phyloP scores from a whole-genome alignment of 2,888 invertebrate genomes.

The Hyles lineata region DNA sequence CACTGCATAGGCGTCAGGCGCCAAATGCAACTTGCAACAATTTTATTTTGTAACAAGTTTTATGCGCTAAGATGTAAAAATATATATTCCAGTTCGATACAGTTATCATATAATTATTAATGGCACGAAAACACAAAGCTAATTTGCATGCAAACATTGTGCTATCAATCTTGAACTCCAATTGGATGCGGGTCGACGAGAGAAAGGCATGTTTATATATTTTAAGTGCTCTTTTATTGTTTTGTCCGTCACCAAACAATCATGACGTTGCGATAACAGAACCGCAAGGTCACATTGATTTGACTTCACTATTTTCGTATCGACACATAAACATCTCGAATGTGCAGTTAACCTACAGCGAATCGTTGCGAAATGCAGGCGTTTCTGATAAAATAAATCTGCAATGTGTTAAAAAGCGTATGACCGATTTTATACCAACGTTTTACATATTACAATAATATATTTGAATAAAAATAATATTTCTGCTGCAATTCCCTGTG shows the following conservation, averaged over 20 bases:
- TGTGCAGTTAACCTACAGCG: conserved; percentile 14
- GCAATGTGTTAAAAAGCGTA: too few species aligned
- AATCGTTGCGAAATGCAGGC: not conserved
- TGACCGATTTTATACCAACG: too few species aligned
- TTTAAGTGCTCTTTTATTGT: conserved; percentile 15
- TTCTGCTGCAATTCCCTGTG: not conserved
- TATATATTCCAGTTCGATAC: not conserved
- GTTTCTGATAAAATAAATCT: not conserved
- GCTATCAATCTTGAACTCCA: conserved; percentile 33
- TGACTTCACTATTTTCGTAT: conserved; percentile 24
- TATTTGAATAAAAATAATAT: not conserved
- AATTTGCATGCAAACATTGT: conserved; percentile 37
- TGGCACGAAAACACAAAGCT: conserved; percentile 38
- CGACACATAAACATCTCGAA: conserved; percentile 13
- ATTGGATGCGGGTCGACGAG: conserved; percentile 28
- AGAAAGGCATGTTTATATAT: conserved; percentile 21
- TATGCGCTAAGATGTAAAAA: not conserved
- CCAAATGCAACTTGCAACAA: not conserved
- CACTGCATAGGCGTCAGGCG: conserved; percentile 3
- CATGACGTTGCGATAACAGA: conserved; percentile 42
- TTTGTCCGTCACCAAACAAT: conserved; percentile 23
- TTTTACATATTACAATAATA: not conserved
- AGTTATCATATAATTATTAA: conserved; percentile 28
- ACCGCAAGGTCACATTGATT: conserved; percentile 51
- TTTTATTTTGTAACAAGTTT: not conserved